Evolutionary conservation across 2,797 vertebrate genomes (phyloP), one percentile per base, ranked within the genome.

Genomic region (Euphonia xanthogaster): DNA sequence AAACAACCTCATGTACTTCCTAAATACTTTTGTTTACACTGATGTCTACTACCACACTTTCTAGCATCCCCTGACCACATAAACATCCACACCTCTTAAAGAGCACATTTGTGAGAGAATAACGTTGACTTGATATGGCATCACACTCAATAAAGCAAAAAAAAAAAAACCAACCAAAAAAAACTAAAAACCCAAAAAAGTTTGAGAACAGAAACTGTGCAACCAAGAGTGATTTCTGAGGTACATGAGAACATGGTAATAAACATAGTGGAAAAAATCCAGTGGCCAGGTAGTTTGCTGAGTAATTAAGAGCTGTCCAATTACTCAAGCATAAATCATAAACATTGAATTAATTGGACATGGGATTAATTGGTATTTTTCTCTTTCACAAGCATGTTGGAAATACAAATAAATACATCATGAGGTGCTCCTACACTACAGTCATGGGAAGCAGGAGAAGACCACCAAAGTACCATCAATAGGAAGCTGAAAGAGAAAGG

Each of bases 71-170:
- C 96, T 97, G 95, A 97, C 97, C 97, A 92, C 96, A 97, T 96
- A 97, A 97, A 97, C 97, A 98, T 97, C 95, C 97, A 95, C 97
- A 95, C 97, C 96, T 97, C 96, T 98, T 98, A 94, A 94, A 98
- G 97, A 98, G 97, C 98, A 98, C 94, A 97, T 86, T 60, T 97
- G 97, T 97, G 98, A 98, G 97, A 98, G 97, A 98, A 94, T 96
- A 98, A 98, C 95, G 88, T 97, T 95, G 97, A 98, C 97, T 98
- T 97, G 97, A 98, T 98, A 98, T 98, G 98, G 98, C 98, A 98
- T 98, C 98, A 98, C 98, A 98, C 98, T 98, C 97, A 54, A 99
- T 98, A 99, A 99, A 99, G 98, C 97, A 98, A 98, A 61, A 17
- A 10, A 21, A 31, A 31, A 16, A 16, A 47, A 14, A 12, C 15